Evolutionary conservation across 1,140 invertebrate genomes (phyloP), one percentile per base, ranked within the genome.

Genomic region (Zaprionus ornatus): DNA sequence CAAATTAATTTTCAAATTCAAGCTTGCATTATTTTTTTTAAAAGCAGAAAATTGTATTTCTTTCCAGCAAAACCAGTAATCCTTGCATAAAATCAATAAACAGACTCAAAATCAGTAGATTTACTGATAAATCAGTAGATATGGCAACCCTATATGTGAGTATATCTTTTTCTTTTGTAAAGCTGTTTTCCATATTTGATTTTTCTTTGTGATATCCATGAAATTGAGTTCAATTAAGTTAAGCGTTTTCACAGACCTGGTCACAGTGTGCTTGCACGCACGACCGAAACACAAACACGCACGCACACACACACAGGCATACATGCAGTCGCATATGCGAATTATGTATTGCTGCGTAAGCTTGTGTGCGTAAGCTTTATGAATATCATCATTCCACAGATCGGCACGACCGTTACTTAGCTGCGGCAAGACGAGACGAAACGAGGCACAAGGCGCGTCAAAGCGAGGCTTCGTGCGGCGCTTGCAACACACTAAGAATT

Each of bases 401-500:
- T 75, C 54, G 60, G 56, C 32, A 12, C 25, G 68, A 73, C 64
- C 54, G 71, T 73, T 67, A 74, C 68, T 62, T 45, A 23, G 71
- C 40, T 23, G 42, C 50, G 56, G 45, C 52, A 27, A 40, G 37
- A 40, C 37, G 35, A 13, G 35, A 32, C 35, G 52, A 37, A 50
- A 25, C 65, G 67, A 54, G 48, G 78, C 82, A 59, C 23, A 7
- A 23, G 40, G 55, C 37, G n/a, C 52, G 29, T 29, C 61, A 42
- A 50, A 50, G 48, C 72, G 67, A 74, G 50, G 80, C 84, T 88
- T 88, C 80, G 62, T 71, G 70, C 40, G 69, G 60, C 71, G 80
- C 84, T 90, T 79, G 80, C 81, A 65, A 67, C 80, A 71, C 70
- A 71, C 65, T 64, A 75, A 90, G 71, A 82, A 71, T 88, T 88